Evolutionary conservation across 2,888 invertebrate genomes (phyloP).

Genomic region (Platycheirus rosarum): DNA sequence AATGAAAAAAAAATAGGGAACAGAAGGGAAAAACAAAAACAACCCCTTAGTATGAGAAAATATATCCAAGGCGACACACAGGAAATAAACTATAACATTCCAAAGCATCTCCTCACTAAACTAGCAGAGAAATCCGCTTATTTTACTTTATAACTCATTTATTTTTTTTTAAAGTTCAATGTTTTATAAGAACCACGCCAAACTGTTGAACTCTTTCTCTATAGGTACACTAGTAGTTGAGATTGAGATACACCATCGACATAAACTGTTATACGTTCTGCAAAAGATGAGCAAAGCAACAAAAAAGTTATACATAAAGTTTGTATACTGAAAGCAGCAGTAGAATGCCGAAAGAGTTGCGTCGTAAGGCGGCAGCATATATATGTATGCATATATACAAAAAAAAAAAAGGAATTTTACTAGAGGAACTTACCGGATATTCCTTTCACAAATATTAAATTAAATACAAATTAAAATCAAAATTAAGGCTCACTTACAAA

Average conservation of each 20-base stretch:
- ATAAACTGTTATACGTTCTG: constrained; percentile 68
- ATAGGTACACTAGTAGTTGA: constrained; percentile 32
- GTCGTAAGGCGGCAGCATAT: constrained; percentile 13
- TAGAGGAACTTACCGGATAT: constrained; percentile 49
- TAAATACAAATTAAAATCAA: background rate
- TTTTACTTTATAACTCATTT: constrained; percentile 33
- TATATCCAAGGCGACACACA: constrained; percentile 38
- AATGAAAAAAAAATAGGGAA: constrained; percentile 11
- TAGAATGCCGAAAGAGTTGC: constrained; percentile 60
- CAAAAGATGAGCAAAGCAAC: constrained; percentile 15
- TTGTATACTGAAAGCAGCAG: constrained; percentile 52
- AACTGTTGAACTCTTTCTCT: constrained; percentile 72
- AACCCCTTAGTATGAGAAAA: constrained; percentile 10
- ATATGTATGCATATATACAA: too few species aligned
- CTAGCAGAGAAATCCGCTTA: background rate
- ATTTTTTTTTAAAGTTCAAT: constrained; percentile 52
- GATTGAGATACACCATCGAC: constrained; percentile 19
- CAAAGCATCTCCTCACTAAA: constrained; percentile 43
- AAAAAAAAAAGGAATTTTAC: constrained; percentile 50
- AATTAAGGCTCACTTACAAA: background rate
- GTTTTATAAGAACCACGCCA: constrained; percentile 72
- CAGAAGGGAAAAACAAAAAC: constrained; percentile 16
- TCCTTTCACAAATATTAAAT: constrained; percentile 14
- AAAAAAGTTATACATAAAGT: constrained; percentile 62
- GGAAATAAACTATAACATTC: constrained; percentile 47